Conservation (phyloP, 2,888 invertebrate species). For the Rhorus exstirpatorius region DNA sequence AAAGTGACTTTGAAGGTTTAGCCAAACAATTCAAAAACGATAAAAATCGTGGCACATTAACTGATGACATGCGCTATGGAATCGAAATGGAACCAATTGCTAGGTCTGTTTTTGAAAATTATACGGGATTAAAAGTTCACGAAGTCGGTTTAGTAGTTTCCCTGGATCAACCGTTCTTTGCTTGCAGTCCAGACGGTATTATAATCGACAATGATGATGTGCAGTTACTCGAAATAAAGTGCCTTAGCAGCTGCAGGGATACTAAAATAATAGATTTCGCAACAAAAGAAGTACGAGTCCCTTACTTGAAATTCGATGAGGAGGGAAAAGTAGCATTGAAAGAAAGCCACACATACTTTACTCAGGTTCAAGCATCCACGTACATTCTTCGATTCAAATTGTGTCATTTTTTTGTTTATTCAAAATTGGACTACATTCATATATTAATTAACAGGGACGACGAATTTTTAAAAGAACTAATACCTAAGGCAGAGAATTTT, state of each 20-base stretch:
- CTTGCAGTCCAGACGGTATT: conserved; percentile 39
- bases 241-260: conserved; percentile 10
- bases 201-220: not conserved
- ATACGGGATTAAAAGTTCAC: conserved; percentile 7
- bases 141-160: conserved; percentile 24
- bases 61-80: conserved; percentile 34
- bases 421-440: not conserved
- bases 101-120: not conserved
- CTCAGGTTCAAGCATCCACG: conserved; percentile 24
- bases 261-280: not conserved
- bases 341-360: conserved; percentile 7
- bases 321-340: not conserved
- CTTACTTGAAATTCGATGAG: not conserved
- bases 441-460: not conserved
- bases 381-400: not conserved
- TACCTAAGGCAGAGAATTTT: conserved; percentile 12
- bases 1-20: conserved; percentile 31
- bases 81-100: not conserved
- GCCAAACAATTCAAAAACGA: conserved; percentile 49
- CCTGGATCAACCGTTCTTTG: conserved; percentile 40
- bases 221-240: conserved; percentile 15
- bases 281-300: not conserved
- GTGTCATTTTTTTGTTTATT: conserved; percentile 28
- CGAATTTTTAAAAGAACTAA: conserved; percentile 8
- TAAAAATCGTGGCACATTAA: conserved; percentile 42